Evolutionary conservation across 1,140 invertebrate species (phyloP).

Genomic region (Formica exsecta): DNA sequence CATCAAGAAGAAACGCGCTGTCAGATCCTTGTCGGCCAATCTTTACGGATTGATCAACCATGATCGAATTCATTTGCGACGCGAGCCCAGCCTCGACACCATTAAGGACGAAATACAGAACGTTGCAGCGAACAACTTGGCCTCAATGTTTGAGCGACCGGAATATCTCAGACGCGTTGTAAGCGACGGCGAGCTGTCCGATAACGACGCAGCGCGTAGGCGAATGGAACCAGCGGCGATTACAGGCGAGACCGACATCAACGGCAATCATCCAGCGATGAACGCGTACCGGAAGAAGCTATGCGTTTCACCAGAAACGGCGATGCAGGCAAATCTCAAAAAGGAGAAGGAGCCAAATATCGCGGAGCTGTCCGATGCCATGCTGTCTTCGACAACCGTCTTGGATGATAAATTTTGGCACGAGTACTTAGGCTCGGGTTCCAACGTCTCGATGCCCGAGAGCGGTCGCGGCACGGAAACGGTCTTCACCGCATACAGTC

Average conservation of each 20-base stretch:
- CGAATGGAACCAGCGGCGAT: background rate
- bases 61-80: conserved; percentile 66
- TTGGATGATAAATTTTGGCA: conserved; percentile 62
- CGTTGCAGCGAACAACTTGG: background rate
- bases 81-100: conserved; percentile 60
- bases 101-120: conserved; percentile 49
- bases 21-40: conserved; percentile 93
- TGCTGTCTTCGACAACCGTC: conserved; percentile 28
- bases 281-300: conserved; percentile 54
- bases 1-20: conserved; percentile 91
- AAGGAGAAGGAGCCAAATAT: background rate
- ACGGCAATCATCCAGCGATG: conserved; percentile 61
- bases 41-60: conserved; percentile 90
- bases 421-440: conserved; percentile 51
- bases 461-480: conserved; percentile 45
- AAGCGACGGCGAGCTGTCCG: conserved; percentile 66
- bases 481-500: conserved; percentile 70
- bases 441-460: conserved; percentile 16
- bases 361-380: background rate
- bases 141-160: conserved; percentile 29
- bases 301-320: conserved; percentile 33
- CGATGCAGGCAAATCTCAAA: background rate
- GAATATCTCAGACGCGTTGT: conserved; percentile 67
- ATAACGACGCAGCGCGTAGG: conserved; percentile 51
- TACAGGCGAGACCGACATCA: conserved; percentile 58